phyloP scores from a whole-genome alignment of 2,113 vertebrate species.

The Pithys albifrons region DNA sequence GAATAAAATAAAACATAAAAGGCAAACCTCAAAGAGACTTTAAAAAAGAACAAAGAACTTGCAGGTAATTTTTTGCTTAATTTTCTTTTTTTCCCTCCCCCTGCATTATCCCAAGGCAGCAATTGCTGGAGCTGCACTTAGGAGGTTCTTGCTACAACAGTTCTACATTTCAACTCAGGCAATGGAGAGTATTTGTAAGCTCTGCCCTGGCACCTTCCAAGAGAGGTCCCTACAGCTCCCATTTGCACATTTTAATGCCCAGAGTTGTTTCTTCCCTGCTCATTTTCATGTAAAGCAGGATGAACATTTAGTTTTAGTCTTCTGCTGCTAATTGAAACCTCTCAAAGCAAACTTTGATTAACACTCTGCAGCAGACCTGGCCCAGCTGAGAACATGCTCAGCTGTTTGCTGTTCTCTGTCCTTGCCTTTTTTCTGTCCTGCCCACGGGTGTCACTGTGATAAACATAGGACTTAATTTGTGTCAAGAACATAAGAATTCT shows the following conservation, averaged over 20 bases:
- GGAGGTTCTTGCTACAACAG: constrained; percentile 22
- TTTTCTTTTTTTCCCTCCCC: background rate
- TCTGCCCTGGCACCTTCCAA: background rate
- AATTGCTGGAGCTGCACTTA: background rate
- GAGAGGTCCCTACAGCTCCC: constrained; percentile 39
- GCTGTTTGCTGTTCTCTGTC: background rate
- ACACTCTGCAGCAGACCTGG: background rate
- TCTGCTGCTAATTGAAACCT: constrained; percentile 52
- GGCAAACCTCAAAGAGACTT: constrained; percentile 44
- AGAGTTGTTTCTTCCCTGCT: background rate
- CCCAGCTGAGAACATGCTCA: background rate
- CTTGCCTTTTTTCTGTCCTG: background rate
- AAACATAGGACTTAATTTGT: too few relatives aligned
- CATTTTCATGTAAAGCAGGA: constrained; percentile 66
- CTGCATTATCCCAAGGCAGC: background rate
- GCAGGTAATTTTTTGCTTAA: background rate
- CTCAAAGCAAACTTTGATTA: constrained; percentile 65
- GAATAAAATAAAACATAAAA: constrained; percentile 43
- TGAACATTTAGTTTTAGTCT: constrained; percentile 41
- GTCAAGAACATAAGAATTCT: too few relatives aligned
- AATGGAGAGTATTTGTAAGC: constrained; percentile 31
- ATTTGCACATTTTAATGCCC: constrained; percentile 30
- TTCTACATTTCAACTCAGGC: constrained; percentile 49
- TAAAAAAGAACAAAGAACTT: constrained; percentile 41
- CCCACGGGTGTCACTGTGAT: background rate